Evolutionary conservation across 2,888 invertebrate genomes (phyloP), one percentile per base, ranked within the genome.

Genomic region (Esperia sulphurella): DNA sequence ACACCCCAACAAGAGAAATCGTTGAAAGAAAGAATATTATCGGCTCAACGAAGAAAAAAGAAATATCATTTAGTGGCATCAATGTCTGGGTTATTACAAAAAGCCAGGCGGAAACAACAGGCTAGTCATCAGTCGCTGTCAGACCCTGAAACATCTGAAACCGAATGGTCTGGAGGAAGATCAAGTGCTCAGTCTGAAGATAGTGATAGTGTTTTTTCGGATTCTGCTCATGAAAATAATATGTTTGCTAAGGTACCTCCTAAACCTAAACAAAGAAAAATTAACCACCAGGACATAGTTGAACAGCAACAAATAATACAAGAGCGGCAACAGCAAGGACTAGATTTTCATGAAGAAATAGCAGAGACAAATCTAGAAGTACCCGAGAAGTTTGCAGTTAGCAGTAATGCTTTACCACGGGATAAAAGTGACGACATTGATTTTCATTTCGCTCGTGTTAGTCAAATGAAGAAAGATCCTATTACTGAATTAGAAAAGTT

Each of bases 31-130:
- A 75, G 89, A 63, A 79, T 88, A 56, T 59, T 88, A 50, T 84
- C 85, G 10, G 87, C 88, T 5, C 89, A 90, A 58, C 74, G 90
- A 63, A 93, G 94, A 67, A 95, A 95, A 82, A 95, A 95, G 75
- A 95, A 95, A 70, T 94, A 95, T 59, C 93, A 94, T 5, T 88
- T 97, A 46, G 95, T 96, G 0, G 94, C 95, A 0, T 96, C 96
- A 0, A 94, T 97, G 82, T 96, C 95, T 0, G 96, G 95, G 14
- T 92, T 97, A 53, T 84, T 97, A 60, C 95, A 96, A 75, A 96
- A 96, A 84, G 96, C 96, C 0, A 95, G 95, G 72, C 80, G 94
- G 63, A 93, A 92, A 78, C 91, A 92, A 30, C 90, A 90, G 67
- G 82, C 89, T 30, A 88, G 90, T 58, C 88, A 91, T 57, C 93